phyloP scores from a whole-genome alignment of 2,113 vertebrate genomes.

The Larimichthys polyactis region DNA sequence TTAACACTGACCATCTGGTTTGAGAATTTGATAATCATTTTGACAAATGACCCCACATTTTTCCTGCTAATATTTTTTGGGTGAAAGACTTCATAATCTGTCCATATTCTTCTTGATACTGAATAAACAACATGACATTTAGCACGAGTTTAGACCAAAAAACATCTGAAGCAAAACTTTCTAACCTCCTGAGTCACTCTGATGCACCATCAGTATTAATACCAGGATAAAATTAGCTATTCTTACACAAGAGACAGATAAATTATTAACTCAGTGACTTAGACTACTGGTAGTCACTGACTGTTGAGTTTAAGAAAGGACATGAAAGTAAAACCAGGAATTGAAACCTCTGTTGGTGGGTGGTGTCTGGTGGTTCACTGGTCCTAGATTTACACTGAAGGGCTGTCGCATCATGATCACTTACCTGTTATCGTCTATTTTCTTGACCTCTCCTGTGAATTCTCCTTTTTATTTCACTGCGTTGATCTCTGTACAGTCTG shows the following conservation, averaged over 20 bases:
- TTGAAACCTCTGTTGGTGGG: not conserved
- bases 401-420: not conserved
- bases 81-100: not conserved
- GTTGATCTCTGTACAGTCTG: not conserved
- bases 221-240: not conserved
- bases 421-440: not conserved
- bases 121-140: not conserved
- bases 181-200: not conserved
- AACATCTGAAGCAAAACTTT: not conserved
- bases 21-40: not conserved
- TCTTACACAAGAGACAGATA: not conserved
- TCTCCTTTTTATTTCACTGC: not conserved
- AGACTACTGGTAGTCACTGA: not conserved
- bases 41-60: not conserved
- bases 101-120: not conserved
- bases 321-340: not conserved
- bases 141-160: no score
- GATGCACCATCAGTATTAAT: not conserved
- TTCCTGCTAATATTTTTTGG: not conserved
- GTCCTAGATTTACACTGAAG: not conserved
- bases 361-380: not conserved
- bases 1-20: conserved; percentile 53
- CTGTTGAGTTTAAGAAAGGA: not conserved
- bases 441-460: not conserved
- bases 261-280: not conserved